These are phyloP conservation scores for Parnassius apollo DNA, from an alignment of 2,888 invertebrate genomes.

Conservation along the genomic window DNA sequence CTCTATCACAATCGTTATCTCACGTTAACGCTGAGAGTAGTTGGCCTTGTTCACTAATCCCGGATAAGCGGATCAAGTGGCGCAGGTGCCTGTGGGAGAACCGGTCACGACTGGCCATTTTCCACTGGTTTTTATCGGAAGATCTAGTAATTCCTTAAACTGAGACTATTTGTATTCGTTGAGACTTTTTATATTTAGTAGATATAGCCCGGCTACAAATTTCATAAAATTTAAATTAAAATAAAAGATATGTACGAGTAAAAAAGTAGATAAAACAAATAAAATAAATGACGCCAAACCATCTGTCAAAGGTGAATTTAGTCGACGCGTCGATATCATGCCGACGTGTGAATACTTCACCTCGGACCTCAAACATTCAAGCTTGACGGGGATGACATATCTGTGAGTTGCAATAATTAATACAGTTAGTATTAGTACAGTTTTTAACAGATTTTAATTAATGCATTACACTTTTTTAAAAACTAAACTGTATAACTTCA, in stretches of 20 bases:
- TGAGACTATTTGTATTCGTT: neutral
- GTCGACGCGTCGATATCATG: neutral
- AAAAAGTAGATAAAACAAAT: neutral
- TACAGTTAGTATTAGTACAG: no score
- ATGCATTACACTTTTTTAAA: no score
- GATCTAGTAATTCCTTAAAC: conserved; percentile 3
- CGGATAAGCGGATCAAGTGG: conserved; percentile 30
- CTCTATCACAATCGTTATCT: conserved; percentile 63
- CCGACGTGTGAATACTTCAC: conserved; percentile 4
- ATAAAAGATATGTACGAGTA: neutral
- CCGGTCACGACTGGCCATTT: conserved; percentile 3
- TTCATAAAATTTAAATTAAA: neutral
- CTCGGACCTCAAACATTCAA: conserved; percentile 1
- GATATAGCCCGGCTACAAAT: no score
- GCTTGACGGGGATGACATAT: neutral
- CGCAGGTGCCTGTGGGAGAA: conserved; percentile 31
- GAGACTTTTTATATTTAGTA: no score
- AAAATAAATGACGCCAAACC: neutral
- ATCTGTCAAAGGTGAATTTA: neutral
- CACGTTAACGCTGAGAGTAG: conserved; percentile 50
- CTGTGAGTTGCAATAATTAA: no score
- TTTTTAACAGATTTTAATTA: no score
- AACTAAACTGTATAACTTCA: no score
- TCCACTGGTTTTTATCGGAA: conserved; percentile 5
- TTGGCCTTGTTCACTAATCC: conserved; percentile 40